These are phyloP conservation scores for Cartodere bifasciata DNA, from an alignment of 2,888 invertebrate species.

Conservation along the genomic window DNA sequence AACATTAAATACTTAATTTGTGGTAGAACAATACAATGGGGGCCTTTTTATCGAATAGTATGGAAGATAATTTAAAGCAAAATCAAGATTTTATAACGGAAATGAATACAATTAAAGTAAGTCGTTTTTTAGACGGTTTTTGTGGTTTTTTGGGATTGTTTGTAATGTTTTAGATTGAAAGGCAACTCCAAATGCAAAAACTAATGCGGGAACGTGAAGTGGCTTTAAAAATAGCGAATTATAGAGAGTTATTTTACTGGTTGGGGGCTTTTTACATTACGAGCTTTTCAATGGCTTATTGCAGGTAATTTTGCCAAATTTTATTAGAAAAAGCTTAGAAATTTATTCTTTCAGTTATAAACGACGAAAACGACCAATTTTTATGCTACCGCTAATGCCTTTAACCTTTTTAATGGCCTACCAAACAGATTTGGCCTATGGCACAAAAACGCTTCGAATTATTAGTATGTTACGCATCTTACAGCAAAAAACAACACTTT, in stretches of 20 bases:
- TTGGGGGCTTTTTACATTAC: conserved; percentile 52
- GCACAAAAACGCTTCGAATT: conserved; percentile 62
- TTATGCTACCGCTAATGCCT: conserved; percentile 55
- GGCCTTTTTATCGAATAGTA: conserved; percentile 41
- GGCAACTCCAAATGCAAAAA: conserved; percentile 69
- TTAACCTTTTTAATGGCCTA: conserved; percentile 58
- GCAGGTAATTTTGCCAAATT: conserved; percentile 34
- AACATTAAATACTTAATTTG: no score
- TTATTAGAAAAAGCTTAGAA: conserved; percentile 1
- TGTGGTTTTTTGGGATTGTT: conserved; percentile 7
- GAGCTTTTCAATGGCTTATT: conserved; percentile 39
- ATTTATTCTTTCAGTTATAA: conserved; percentile 18
- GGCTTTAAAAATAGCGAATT: conserved; percentile 57
- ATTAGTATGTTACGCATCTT: conserved; percentile 43
- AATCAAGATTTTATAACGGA: conserved; percentile 57
- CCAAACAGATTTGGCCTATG: conserved; percentile 65
- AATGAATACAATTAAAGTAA: conserved; percentile 52
- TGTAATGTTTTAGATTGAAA: conserved; percentile 47
- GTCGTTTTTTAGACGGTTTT: conserved; percentile 10
- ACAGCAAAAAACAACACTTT: conserved; percentile 6
- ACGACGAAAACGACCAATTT: conserved; percentile 39
- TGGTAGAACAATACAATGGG: conserved; percentile 52
- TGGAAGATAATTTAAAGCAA: conserved; percentile 55
- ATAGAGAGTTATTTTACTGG: conserved; percentile 64
- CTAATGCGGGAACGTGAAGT: conserved; percentile 63